Base-by-base conservation (phyloP, 1,140 invertebrate species). In the Tetragonula clypearis region DNA sequence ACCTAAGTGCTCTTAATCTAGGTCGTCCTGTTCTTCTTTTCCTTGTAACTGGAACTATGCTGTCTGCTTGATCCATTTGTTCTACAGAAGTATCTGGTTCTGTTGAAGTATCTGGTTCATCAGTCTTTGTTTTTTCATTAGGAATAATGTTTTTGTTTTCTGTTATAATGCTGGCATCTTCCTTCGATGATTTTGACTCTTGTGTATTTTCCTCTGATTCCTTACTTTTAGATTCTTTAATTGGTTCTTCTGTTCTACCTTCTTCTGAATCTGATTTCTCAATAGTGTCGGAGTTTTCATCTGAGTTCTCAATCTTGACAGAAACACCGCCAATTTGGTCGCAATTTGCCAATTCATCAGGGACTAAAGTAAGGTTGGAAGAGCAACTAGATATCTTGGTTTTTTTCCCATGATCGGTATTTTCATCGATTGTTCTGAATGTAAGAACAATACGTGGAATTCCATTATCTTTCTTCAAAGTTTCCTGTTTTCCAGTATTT, bases 371-470 rank as follows among this genome's bases (percentile, higher is more conserved):
- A 49, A 94, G 89, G 89, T 94, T 94, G 11, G 94, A 93, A 0
- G 92, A 92, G 71, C 94, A 94, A 74, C 94, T 94, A 14, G 94
- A 95, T 81, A 94, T 95, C 72, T 95, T 94, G 0, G 93, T 94
- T 82, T 95, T 95, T 74, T 92, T 94, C 2, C 94, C 94, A 71
- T 95, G 90, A 91, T 94, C 92, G 0, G 94, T 95, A 56, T 94
- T 95, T 74, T 95, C 94, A 73, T 95, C 93, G 56, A 94, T 93
- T 23, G 94, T 93, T n/a, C 94, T 92, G 77, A 95, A 95, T 17
- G 94, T 95, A 41, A 95, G 77, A 0, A 95, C 93, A 55, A 95
- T 95, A 55, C 94, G 88, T 5, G 93, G 93, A 84, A 93, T 92
- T 71, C 92, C 92, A 23, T 88, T 91, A 72, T 94, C 94, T 53